A percentile compares a stretch with the other conserved stretches of the same genome.
Evolutionary conservation across 2,113 vertebrate species (phyloP).

Genomic region (Lota lota): DNA sequence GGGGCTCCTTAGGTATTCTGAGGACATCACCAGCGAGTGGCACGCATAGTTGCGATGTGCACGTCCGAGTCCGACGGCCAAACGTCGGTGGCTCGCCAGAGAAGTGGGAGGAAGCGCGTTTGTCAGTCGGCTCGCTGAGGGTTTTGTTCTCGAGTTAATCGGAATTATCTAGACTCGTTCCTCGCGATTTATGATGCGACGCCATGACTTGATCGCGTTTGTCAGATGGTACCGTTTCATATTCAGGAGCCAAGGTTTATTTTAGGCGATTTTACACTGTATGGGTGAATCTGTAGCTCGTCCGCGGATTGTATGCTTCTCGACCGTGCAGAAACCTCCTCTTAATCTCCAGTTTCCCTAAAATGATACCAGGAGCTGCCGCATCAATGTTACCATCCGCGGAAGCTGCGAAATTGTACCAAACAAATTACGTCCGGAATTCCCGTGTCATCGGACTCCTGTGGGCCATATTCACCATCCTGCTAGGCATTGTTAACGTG

Average conservation of each 20-base stretch:
- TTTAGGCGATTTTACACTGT: not conserved
- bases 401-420: constrained; percentile 93
- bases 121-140: constrained; percentile 6
- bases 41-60: constrained; percentile 50
- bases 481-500: constrained; percentile 94
- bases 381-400: constrained; percentile 88
- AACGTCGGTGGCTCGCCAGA: constrained; percentile 7
- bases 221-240: constrained; percentile 53
- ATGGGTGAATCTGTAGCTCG: constrained; percentile 22
- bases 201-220: constrained; percentile 58
- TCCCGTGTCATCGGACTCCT: constrained; percentile 92
- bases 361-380: constrained; percentile 75
- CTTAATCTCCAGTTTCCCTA: constrained; percentile 47
- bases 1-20: constrained; percentile 23
- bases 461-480: constrained; percentile 96
- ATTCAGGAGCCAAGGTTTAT: constrained; percentile 23
- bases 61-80: constrained; percentile 27
- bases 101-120: constrained; percentile 16
- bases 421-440: constrained; percentile 94
- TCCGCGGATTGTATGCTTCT: not conserved
- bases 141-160: not conserved
- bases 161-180: not conserved
- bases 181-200: constrained; percentile 38
- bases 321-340: constrained; percentile 27
- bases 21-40: constrained; percentile 37